These are phyloP conservation scores for Druon quercuslanigerum DNA, from an alignment of 1,140 invertebrate genomes.

Conservation along the genomic window DNA sequence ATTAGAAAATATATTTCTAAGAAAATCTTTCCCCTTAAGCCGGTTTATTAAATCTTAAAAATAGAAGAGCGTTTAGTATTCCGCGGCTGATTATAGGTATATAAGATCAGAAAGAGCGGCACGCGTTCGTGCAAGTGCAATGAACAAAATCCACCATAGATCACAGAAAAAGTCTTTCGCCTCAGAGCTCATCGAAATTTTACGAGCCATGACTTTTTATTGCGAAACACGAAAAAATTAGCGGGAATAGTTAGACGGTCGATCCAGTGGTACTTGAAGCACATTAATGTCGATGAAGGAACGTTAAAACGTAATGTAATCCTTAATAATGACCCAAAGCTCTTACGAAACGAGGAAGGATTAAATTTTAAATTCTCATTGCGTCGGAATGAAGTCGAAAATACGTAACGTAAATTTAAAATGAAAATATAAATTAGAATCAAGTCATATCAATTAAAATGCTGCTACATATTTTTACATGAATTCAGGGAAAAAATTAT, in stretches of 20 bases:
- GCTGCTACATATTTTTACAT: neutral
- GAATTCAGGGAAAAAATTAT: too few relatives aligned
- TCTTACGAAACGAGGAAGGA: conserved; percentile 9
- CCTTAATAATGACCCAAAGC: conserved; percentile 6
- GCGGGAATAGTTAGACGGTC: conserved; percentile 3
- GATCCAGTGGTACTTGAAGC: conserved; percentile 5
- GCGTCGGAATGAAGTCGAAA: neutral
- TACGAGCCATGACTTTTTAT: conserved; percentile 16
- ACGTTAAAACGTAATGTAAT: conserved; percentile 19
- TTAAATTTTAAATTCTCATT: conserved; percentile 14
- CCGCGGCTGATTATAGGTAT: neutral
- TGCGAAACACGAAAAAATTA: conserved; percentile 12
- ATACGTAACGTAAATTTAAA: neutral
- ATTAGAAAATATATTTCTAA: neutral
- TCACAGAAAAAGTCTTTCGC: neutral
- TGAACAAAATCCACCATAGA: neutral
- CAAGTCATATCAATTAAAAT: neutral
- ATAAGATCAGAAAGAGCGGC: neutral
- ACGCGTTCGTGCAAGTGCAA: conserved; percentile 9
- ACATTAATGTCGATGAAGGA: conserved; percentile 18
- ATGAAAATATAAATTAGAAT: neutral
- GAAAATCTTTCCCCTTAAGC: neutral
- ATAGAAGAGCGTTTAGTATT: conserved; percentile 2
- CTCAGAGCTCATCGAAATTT: conserved; percentile 5
- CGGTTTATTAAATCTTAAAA: neutral